phyloP scores from a whole-genome alignment of 2,888 invertebrate species.

The Hyposoter didymator region DNA sequence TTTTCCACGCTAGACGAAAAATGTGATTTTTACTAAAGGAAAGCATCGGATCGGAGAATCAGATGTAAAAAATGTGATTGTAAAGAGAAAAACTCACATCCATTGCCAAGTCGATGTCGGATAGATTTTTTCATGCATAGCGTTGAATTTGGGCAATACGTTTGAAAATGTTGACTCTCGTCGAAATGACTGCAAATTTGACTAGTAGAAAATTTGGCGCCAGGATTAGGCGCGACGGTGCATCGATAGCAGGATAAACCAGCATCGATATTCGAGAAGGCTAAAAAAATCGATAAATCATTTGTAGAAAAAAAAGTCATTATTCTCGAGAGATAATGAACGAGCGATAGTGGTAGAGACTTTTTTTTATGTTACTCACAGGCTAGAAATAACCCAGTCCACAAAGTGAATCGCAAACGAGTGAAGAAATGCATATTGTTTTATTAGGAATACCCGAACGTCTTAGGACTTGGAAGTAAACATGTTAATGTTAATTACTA shows the following conservation, averaged over 20 bases:
- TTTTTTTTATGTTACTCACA: slow-evolving; percentile 60
- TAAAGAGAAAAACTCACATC: slow-evolving; percentile 85
- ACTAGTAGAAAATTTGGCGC: slow-evolving; percentile 86
- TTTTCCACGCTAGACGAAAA: not conserved
- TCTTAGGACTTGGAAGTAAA: slow-evolving; percentile 10
- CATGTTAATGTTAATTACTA: not conserved
- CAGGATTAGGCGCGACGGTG: slow-evolving; percentile 87
- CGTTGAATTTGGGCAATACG: slow-evolving; percentile 92
- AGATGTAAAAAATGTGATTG: not conserved
- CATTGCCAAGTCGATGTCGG: slow-evolving; percentile 86
- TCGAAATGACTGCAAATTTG: slow-evolving; percentile 92
- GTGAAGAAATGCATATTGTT: slow-evolving; percentile 50
- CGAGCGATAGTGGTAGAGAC: not conserved
- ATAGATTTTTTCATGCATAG: slow-evolving; percentile 92
- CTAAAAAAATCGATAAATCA: slow-evolving; percentile 61
- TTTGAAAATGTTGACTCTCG: slow-evolving; percentile 88
- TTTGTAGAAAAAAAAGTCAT: slow-evolving; percentile 1
- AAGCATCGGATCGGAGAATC: not conserved
- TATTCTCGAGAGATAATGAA: not conserved
- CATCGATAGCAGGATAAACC: slow-evolving; percentile 91
- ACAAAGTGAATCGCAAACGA: slow-evolving; percentile 38
- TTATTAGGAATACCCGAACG: slow-evolving; percentile 18
- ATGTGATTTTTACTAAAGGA: not conserved
- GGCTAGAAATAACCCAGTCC: slow-evolving; percentile 59
- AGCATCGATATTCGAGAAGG: slow-evolving; percentile 79